Percentiles rank a stretch among this genome's conserved stretches.
phyloP scores from a whole-genome alignment of 2,797 vertebrate genomes.

The Dendrocincla fuliginosa region DNA sequence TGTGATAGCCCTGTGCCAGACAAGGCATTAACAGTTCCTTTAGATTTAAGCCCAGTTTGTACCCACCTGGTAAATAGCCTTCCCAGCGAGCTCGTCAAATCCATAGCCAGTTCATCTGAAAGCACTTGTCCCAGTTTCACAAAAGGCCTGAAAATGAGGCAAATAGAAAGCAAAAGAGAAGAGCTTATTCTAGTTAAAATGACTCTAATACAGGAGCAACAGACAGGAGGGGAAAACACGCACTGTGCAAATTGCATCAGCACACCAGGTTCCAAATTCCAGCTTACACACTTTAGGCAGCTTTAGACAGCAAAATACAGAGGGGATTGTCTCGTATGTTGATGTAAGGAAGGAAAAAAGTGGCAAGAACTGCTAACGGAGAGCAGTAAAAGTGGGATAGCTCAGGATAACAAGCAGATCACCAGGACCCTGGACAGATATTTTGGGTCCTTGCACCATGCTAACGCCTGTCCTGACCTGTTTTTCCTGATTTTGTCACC shows the following conservation, averaged over 20 bases:
- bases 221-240: background rate
- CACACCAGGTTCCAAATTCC: background rate
- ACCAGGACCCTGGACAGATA: background rate
- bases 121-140: slow-evolving; percentile 48
- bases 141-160: slow-evolving; percentile 38
- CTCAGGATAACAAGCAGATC: background rate
- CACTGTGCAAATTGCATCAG: background rate
- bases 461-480: background rate
- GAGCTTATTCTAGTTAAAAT: background rate
- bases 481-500: background rate
- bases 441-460: background rate
- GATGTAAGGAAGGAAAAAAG: background rate
- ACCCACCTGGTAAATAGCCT: slow-evolving; percentile 37
- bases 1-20: slow-evolving; percentile 43
- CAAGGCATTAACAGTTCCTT: slow-evolving; percentile 37
- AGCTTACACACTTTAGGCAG: background rate
- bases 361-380: background rate
- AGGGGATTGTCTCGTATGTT: background rate
- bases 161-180: background rate
- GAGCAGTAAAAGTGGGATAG: background rate
- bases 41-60: slow-evolving; percentile 33
- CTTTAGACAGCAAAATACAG: background rate
- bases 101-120: slow-evolving; percentile 4
- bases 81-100: slow-evolving; percentile 39
- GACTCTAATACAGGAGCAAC: background rate